Percentiles rank a stretch among this genome's conserved stretches.
Conservation (phyloP, 2,113 vertebrate genomes). For the Collichthys lucidus region DNA sequence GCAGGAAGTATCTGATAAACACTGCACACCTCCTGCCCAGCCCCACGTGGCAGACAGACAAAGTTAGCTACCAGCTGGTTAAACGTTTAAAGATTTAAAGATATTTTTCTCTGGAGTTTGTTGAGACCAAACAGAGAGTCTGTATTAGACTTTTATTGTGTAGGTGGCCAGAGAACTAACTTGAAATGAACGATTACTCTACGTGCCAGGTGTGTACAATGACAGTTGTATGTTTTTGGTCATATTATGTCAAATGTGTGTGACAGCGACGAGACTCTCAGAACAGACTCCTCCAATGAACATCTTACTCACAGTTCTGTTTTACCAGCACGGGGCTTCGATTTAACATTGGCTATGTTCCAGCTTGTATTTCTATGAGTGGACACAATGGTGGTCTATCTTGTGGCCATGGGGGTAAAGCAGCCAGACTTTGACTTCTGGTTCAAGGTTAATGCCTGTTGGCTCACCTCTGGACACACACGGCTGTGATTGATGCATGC, state of each 20-base stretch:
- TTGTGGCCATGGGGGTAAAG: slow-evolving; percentile 35
- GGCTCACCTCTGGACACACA: slow-evolving; percentile 81
- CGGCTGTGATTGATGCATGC: slow-evolving; percentile 81
- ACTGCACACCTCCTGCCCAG: neutral
- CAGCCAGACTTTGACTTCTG: slow-evolving; percentile 67
- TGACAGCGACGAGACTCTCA: neutral
- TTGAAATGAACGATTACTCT: neutral
- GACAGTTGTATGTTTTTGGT: neutral
- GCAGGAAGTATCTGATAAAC: neutral
- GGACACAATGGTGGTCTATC: slow-evolving; percentile 44
- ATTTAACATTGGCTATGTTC: slow-evolving; percentile 29
- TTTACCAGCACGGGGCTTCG: neutral
- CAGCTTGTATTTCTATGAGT: slow-evolving; percentile 37
- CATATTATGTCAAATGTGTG: neutral
- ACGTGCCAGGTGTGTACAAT: too few species aligned
- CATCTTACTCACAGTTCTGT: neutral
- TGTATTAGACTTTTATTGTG: too few species aligned
- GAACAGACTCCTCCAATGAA: neutral
- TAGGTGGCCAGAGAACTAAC: neutral
- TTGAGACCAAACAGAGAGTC: too few species aligned
- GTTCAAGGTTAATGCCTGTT: slow-evolving; percentile 84
- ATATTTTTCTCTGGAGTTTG: neutral
- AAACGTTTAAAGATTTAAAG: neutral
- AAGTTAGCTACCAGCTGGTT: neutral
- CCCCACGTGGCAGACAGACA: neutral